Evolutionary conservation across 37 sponge, comb jelly and placozoan genomes (phyloP).

Genomic region (Beroe forskalii): DNA sequence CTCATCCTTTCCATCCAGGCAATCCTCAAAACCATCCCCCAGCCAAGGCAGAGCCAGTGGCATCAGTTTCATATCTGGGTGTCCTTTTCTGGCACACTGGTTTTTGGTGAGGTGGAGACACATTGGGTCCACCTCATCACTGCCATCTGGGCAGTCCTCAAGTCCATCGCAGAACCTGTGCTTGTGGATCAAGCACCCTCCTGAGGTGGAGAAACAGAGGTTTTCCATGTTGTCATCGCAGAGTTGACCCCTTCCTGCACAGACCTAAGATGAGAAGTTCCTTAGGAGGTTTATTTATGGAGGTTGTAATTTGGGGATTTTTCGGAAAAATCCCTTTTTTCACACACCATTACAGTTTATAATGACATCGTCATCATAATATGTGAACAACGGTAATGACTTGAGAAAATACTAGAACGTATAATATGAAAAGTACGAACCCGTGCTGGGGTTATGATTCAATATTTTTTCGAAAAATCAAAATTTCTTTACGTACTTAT

Average conservation of each 20-base stretch:
- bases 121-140: not conserved
- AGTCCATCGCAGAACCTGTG: constrained; percentile 33
- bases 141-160: not conserved
- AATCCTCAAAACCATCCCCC: not conserved
- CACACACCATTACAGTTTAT: too few species aligned
- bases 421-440: too few species aligned
- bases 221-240: not conserved
- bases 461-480: too few species aligned
- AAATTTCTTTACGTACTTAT: too few species aligned
- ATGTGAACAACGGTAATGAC: too few species aligned
- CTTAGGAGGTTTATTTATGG: too few species aligned
- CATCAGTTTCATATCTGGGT: not conserved
- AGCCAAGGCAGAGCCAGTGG: not conserved
- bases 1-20: not conserved
- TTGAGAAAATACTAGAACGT: too few species aligned
- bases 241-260: not conserved
- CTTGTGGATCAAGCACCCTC: constrained; percentile 20
- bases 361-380: too few species aligned
- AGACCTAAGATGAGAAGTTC: too few species aligned
- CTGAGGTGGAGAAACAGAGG: not conserved
- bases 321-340: too few species aligned
- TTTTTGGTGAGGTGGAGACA: not conserved
- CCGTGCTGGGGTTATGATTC: too few species aligned
- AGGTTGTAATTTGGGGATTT: too few species aligned
- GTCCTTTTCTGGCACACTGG: not conserved